Conservation (phyloP, 2,113 vertebrate species). For the Anguilla japonica region DNA sequence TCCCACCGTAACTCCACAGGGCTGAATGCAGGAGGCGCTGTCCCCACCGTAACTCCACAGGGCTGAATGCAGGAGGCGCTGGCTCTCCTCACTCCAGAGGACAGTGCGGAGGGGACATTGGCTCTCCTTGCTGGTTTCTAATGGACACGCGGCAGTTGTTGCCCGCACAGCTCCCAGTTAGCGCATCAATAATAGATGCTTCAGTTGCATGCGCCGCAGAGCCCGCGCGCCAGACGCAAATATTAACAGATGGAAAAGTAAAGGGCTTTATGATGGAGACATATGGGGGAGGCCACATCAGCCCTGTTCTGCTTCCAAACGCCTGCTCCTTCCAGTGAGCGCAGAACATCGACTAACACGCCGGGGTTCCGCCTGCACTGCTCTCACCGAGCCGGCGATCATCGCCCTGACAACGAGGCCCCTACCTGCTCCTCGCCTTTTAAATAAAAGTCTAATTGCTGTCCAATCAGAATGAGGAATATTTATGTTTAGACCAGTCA, state of each 20-base stretch:
- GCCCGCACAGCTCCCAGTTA: neutral
- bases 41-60: too few species aligned
- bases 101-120: neutral
- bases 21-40: too few species aligned
- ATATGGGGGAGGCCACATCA: constrained; percentile 12
- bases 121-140: neutral
- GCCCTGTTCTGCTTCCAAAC: neutral
- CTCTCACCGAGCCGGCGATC: too few species aligned
- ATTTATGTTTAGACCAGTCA: neutral
- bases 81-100: neutral
- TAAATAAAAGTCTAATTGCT: too few species aligned
- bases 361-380: too few species aligned
- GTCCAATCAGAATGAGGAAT: too few species aligned
- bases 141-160: neutral
- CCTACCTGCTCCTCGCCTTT: too few species aligned
- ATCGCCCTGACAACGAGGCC: too few species aligned
- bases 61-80: too few species aligned
- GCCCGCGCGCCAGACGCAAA: constrained; percentile 37
- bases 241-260: constrained; percentile 41
- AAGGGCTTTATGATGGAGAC: neutral
- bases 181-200: constrained; percentile 47
- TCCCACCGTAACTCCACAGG: too few species aligned
- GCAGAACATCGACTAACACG: neutral
- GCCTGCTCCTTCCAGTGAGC: neutral
- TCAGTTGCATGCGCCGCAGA: constrained; percentile 15